Evolutionary conservation across 2,888 invertebrate species (phyloP).

Genomic region (Hemistola chrysoprasaria): DNA sequence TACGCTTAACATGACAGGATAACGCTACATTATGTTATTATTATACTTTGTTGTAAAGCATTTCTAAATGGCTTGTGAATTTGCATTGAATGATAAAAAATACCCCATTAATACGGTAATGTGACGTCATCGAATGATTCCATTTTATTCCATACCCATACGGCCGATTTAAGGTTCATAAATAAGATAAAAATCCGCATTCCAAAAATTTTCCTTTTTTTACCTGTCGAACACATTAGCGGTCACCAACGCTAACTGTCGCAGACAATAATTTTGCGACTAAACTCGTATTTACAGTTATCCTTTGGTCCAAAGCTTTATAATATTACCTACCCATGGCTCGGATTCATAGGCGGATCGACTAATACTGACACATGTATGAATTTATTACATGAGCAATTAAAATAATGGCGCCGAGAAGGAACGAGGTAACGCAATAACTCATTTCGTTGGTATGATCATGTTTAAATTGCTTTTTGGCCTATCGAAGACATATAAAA

Average conservation of each 20-base stretch:
- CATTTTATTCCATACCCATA: conserved; percentile 2
- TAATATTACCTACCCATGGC: conserved; percentile 45
- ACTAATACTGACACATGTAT: conserved; percentile 30
- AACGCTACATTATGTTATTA: not conserved
- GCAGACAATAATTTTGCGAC: conserved; percentile 47
- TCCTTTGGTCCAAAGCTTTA: conserved; percentile 47
- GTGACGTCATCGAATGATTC: conserved; percentile 11
- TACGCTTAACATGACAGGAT: not conserved
- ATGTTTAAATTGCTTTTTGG: no score
- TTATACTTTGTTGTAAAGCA: no score
- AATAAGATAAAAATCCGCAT: conserved; percentile 23
- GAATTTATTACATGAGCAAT: conserved; percentile 41
- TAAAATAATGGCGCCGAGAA: conserved; percentile 8
- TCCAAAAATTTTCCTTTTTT: conserved; percentile 19
- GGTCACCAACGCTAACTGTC: conserved; percentile 43
- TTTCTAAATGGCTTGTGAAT: no score
- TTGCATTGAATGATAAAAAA: no score
- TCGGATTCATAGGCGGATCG: conserved; percentile 52
- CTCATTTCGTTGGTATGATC: not conserved
- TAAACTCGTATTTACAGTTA: conserved; percentile 68
- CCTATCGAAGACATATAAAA: no score
- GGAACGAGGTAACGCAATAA: conserved; percentile 1
- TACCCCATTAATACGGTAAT: not conserved
- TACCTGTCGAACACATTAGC: conserved; percentile 20
- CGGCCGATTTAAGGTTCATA: conserved; percentile 18